Evolutionary conservation across 2,888 invertebrate genomes (phyloP), one percentile per base, ranked within the genome.

Genomic region (Conus canariensis): DNA sequence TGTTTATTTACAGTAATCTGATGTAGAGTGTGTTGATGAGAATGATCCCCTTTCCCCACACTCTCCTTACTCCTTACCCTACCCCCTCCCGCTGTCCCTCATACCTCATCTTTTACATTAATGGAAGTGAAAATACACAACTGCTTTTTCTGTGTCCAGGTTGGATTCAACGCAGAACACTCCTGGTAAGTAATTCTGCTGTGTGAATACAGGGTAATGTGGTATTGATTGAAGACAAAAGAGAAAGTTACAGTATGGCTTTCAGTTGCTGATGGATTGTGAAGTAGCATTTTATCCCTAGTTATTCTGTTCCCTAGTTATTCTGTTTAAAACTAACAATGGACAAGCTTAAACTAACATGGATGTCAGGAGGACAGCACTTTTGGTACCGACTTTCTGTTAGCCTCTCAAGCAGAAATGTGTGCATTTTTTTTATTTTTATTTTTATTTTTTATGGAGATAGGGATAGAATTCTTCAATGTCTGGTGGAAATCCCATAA

Each of bases 121-220:
- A 64, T 64, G 64, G 64, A 64, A 64, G 45, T 64, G 64, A 64
- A 64, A 64, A 64, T 64, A 16, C 45, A 45, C 3, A 45, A 45
- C 45, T 45, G 45, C 45, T 45, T 45, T 30, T 45, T 80, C 19
- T 94, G 92, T 94, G 97, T 97, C 90, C 97, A 98, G 98, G 97
- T 98, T 95, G 99, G 99, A 88, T 99, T 99, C 96, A 99, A 99
- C 97, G 98, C 99, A 0, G 99, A 99, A 96, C 99, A 99, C 96
- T 99, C 99, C 22, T 99, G 99, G 99, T 99, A 97, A 98, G 98
- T 97, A 90, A 45, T 45, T 19, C 14, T 56, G 9, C 58, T 58
- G 58, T 19, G 14, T 88, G 19, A 59, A 70, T 22, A 16, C 22
- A 22, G 22, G 70, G 14, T 2, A 22, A 70, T 3, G 70, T 64